A percentile compares a stretch with the other conserved stretches of the same genome.
Conservation (phyloP, 2,113 vertebrate species). For the Amphiprion percula region DNA sequence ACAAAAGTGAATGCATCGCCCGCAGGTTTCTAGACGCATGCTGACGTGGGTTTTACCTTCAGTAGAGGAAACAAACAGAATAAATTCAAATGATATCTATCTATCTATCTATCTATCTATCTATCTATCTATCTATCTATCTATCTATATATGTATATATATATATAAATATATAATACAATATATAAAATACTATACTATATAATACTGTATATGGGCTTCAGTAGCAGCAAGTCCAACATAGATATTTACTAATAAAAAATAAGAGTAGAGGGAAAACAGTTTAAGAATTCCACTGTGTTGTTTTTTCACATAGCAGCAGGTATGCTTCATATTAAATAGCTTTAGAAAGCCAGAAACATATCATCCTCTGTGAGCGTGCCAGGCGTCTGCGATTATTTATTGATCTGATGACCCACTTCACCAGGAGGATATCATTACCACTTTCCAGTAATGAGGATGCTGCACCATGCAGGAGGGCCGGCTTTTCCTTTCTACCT, state of each 20-base stretch:
- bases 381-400: slow-evolving; percentile 63
- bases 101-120: too few relatives aligned
- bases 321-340: slow-evolving; percentile 17
- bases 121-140: too few relatives aligned
- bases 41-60: neutral
- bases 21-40: neutral
- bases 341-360: slow-evolving; percentile 5
- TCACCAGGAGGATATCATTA: slow-evolving; percentile 48
- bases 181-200: too few relatives aligned
- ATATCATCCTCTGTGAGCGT: slow-evolving; percentile 15
- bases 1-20: neutral
- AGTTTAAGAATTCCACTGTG: neutral
- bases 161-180: too few relatives aligned
- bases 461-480: slow-evolving; percentile 17
- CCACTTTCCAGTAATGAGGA: slow-evolving; percentile 60
- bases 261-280: too few relatives aligned
- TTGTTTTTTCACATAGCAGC: slow-evolving; percentile 7
- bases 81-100: too few relatives aligned
- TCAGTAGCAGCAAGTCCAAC: too few relatives aligned
- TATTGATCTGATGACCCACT: slow-evolving; percentile 65
- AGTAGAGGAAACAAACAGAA: neutral
- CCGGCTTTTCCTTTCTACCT: neutral
- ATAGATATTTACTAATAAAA: too few relatives aligned
- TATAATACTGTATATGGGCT: too few relatives aligned
- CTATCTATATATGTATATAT: too few relatives aligned